Base-by-base conservation (phyloP, 2,888 invertebrate species). In the Drosophila silvestris region DNA sequence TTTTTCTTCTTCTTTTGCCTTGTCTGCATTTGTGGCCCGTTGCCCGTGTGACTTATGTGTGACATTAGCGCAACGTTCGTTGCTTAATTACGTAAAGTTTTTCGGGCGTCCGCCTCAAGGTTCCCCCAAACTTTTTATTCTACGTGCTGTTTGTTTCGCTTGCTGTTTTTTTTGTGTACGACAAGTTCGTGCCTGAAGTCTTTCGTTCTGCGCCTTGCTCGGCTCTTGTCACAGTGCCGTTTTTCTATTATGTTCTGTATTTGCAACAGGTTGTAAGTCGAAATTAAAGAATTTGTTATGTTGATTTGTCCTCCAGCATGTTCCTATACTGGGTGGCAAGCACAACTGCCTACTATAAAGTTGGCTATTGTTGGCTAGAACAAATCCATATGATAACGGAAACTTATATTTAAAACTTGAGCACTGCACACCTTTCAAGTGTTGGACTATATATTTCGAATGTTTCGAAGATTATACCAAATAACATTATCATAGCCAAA, bases 101-200 rank as follows among this genome's bases (percentile, higher is more conserved):
- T 81, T 82, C 73, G 74, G 79, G 60, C 58, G 58, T 61, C 62
- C 52, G 71, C 61, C 61, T 65, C 57, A 70, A 68, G 70, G 77
- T 52, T 50, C 33, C 39, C 47, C 47, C 37, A 6, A 9, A 35
- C 16, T 41, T 35, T 56, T 32, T 39, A 14, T 16, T 30, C 60
- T 22, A 19, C 51, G 41, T n/a, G 51, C 50, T 52, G 57, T 61
- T 70, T 67, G 61, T 65, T 64, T 70, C 66, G 65, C 66, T 69
- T 37, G 68, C 71, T 81, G 81, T 73, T 76, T 74, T 65, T 74
- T 75, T 73, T 76, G 74, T 86, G 90, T 91, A 91, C 77, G 77
- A 90, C 91, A 87, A 88, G 92, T 91, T 91, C 91, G 91, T 91
- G 91, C 88, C 91, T 81, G 77, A 82, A 91, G 91, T 91, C 92